phyloP scores from a whole-genome alignment of 2,888 invertebrate genomes.

The Ochropleura plecta region DNA sequence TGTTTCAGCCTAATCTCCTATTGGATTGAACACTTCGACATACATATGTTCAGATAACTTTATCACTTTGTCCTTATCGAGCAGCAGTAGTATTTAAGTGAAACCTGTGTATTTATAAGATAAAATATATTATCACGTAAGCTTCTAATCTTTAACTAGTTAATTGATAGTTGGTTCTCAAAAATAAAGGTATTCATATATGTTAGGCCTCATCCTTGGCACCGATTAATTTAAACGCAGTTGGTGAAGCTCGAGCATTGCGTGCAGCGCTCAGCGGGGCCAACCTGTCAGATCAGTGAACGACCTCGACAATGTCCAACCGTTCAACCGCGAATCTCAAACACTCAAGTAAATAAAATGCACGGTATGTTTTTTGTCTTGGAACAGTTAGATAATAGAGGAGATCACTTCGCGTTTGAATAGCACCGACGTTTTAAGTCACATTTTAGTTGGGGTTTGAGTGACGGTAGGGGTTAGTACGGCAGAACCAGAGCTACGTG shows the following conservation, averaged over 20 bases:
- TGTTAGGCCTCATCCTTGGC: slow-evolving; percentile 78
- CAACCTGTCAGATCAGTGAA: slow-evolving; percentile 87
- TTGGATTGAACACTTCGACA: slow-evolving; percentile 62
- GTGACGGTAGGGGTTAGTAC: slow-evolving; percentile 73
- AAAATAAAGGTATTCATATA: slow-evolving; percentile 58
- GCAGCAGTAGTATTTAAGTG: slow-evolving; percentile 70
- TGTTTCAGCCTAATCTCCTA: slow-evolving; percentile 62
- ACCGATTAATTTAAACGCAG: slow-evolving; percentile 72
- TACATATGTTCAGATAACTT: slow-evolving; percentile 76
- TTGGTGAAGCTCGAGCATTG: slow-evolving; percentile 70
- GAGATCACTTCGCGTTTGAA: slow-evolving; percentile 70
- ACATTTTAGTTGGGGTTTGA: slow-evolving; percentile 79
- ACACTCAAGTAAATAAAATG: slow-evolving; percentile 74
- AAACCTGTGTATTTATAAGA: slow-evolving; percentile 74
- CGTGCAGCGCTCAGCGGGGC: slow-evolving; percentile 74
- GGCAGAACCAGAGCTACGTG: slow-evolving; percentile 72
- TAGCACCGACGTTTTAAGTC: slow-evolving; percentile 72
- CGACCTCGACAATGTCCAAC: slow-evolving; percentile 85
- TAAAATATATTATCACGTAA: slow-evolving; percentile 68
- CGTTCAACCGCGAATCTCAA: slow-evolving; percentile 73
- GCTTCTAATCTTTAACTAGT: slow-evolving; percentile 66
- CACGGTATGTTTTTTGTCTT: slow-evolving; percentile 70
- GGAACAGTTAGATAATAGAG: slow-evolving; percentile 54
- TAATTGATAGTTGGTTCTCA: slow-evolving; percentile 57
- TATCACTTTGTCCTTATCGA: slow-evolving; percentile 80